Evolutionary conservation across 2,797 vertebrate species (phyloP).

Genomic region (Gymnopithys bicolor): DNA sequence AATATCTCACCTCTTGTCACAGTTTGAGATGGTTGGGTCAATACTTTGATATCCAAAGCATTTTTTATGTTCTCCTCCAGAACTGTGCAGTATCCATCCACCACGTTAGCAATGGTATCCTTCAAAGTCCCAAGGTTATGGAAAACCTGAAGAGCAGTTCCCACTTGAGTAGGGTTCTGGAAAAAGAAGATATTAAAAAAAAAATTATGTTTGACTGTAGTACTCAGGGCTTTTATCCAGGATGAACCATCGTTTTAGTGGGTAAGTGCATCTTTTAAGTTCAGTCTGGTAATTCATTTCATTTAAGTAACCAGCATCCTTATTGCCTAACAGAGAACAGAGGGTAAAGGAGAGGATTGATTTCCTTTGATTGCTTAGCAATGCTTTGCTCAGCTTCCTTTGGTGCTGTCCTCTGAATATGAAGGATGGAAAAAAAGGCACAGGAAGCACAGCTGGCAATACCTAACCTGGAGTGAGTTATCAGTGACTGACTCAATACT

Average conservation of each 20-base stretch:
- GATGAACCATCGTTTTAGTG: neutral
- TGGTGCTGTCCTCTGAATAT: neutral
- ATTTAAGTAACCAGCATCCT: neutral
- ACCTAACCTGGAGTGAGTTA: neutral
- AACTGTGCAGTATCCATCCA: slow-evolving; percentile 86
- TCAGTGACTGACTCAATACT: neutral
- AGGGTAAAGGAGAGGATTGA: neutral
- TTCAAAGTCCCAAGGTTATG: slow-evolving; percentile 92
- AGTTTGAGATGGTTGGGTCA: slow-evolving; percentile 87
- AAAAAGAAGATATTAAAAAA: neutral
- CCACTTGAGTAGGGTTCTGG: slow-evolving; percentile 96
- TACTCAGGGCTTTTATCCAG: neutral
- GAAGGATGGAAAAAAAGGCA: neutral
- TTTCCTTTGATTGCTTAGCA: neutral
- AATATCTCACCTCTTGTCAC: slow-evolving; percentile 83
- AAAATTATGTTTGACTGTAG: neutral
- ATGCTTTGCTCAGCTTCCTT: neutral
- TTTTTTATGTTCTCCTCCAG: slow-evolving; percentile 88
- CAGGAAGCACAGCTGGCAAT: neutral
- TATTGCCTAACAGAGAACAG: neutral
- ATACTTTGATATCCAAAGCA: slow-evolving; percentile 91
- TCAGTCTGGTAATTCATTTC: neutral
- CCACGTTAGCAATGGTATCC: slow-evolving; percentile 85
- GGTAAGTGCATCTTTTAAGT: neutral
- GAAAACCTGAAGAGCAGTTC: slow-evolving; percentile 96